Base-by-base conservation (phyloP, 2,888 invertebrate genomes). In the Lasioglossum zephyrum region DNA sequence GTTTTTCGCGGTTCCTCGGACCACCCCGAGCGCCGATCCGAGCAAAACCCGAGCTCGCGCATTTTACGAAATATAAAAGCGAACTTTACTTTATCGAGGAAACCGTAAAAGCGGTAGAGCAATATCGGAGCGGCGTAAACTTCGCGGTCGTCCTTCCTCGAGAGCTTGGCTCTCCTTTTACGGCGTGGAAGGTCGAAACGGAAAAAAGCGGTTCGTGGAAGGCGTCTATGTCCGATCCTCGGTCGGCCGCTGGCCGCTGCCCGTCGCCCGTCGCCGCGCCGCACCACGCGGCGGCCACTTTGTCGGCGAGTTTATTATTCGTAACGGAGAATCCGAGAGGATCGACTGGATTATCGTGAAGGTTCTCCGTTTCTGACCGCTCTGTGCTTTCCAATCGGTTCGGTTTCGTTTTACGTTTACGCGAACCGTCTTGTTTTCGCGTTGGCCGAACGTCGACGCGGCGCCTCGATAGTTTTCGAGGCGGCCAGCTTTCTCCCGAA, bases 281-380 rank as follows among this genome's bases (percentile, higher is more conserved):
- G 39, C 39, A 9, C 53, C 53, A 9, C 22, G 76, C 78, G 84
- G 79, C 87, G 79, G 87, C 82, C 89, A 91, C 92, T 92, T 92
- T 92, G 92, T 92, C 91, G 92, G 92, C 91, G 72, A 87, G 88
- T 92, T 92, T 92, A 92, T 92, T 92, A 91, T 92, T 92, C 92
- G 89, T 91, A 89, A 91, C 87, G 84, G 81, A 86, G 86, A 88
- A 88, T 86, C 83, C 79, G 85, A 85, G 73, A 83, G 78, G 82
- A 87, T 86, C 87, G 87, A 77, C 73, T 82, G 76, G 87, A 89
- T 87, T 91, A 91, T 92, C 92, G 91, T 73, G 82, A 72, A 81
- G 78, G 77, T 74, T 74, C 66, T 91, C 88, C 88, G 74, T 70
- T 53, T 60, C 41, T 41, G 57, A 63, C 81, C 80, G 63, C 72